Base-by-base conservation (phyloP, 64 coral and sea anemone species). In the Anthopleura sola region DNA sequence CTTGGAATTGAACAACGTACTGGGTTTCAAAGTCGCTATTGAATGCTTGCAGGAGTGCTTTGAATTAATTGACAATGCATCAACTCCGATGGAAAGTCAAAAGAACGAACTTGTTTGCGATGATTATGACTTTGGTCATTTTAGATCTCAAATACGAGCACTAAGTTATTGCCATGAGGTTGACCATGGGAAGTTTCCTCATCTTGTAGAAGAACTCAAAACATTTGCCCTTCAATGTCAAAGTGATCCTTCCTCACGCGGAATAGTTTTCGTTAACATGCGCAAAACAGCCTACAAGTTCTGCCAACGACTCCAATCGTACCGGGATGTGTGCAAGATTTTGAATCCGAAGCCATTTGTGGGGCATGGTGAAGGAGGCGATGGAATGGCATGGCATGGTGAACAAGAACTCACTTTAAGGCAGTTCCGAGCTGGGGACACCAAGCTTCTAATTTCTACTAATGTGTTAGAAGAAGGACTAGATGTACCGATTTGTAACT, bases 351-450 rank as follows among this genome's bases (percentile, higher is more conserved):
- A 71, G 68, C 80, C 82, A 16, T 91, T 94, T 31, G 97, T 99
- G 0, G 97, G 97, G 2, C 97, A 99, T 36, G 97, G 97, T n/a
- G 75, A 78, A 10, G 97, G 93, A 38, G 90, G 87, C 20, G 97
- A 99, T 85, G 97, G 97, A 76, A 99, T 99, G 97, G 86, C 81
- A 34, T 99, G 97, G 97, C 71, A 89, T 56, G 97, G 93, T 69
- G 97, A 95, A 33, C 97, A 99, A 76, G 93, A 95, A 36, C 84
- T 92, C 36, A 75, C 93, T 17, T 80, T 99, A 31, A 95, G 91
- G 53, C 94, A 81, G 57, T 97, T 97, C 37, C 84, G 94, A 64
- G 87, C 90, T 54, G 97, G 97, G 15, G 60, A 88, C 14, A 89
- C 82, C 37, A 99, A 99, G 57, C 81, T 99, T 9, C 90, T 99